phyloP scores from a whole-genome alignment of 1,140 invertebrate genomes.

The Drosophila punjabiensis region DNA sequence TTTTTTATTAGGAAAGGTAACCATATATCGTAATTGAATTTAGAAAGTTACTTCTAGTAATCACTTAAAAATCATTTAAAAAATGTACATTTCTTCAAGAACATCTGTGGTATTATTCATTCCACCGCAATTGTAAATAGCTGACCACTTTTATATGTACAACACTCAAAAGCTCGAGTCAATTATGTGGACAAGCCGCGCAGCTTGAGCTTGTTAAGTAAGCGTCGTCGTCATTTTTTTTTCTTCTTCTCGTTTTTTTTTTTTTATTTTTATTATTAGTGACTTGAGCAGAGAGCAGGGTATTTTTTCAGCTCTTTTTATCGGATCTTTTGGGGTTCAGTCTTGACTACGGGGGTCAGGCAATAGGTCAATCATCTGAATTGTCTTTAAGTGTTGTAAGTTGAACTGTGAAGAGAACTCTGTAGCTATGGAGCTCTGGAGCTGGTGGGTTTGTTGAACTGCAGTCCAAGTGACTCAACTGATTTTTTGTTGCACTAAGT shows the following conservation, averaged over 20 bases:
- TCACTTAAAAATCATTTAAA: not conserved
- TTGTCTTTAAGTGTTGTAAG: constrained; percentile 81
- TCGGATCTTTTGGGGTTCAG: constrained; percentile 39
- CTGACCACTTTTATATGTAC: constrained; percentile 18
- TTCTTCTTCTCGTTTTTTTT: constrained; percentile 15
- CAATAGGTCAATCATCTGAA: constrained; percentile 81
- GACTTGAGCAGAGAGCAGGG: constrained; percentile 17
- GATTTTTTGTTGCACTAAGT: not conserved
- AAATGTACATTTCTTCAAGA: too few species aligned
- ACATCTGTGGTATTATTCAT: not conserved
- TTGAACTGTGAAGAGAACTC: constrained; percentile 41
- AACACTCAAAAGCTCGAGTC: constrained; percentile 67
- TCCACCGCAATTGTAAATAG: constrained; percentile 23
- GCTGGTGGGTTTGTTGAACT: constrained; percentile 43
- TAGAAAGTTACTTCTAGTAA: not conserved
- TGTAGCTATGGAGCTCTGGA: not conserved
- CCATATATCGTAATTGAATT: too few species aligned
- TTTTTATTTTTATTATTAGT: constrained; percentile 31
- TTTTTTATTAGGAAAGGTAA: not conserved
- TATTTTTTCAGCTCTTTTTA: constrained; percentile 10
- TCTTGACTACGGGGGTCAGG: constrained; percentile 62
- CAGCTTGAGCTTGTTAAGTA: constrained; percentile 75
- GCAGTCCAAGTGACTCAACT: constrained; percentile 15
- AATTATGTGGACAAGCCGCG: constrained; percentile 63
- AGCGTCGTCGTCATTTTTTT: constrained; percentile 18